Percentiles rank a stretch among this genome's conserved stretches.
phyloP scores from a whole-genome alignment of 2,113 vertebrate species.

The Oophaga pumilio region DNA sequence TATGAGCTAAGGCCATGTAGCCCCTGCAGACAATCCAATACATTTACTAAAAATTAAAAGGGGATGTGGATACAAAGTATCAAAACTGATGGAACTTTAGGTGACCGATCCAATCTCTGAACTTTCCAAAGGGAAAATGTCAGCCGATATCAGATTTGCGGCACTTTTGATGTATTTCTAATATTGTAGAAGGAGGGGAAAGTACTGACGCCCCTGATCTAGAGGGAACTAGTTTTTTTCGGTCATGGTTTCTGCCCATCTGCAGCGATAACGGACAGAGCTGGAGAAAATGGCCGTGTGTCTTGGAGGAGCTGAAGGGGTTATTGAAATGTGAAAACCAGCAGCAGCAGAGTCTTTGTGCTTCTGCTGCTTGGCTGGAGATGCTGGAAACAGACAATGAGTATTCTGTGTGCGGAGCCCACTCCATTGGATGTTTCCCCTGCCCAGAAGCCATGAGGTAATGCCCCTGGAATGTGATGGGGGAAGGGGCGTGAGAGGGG shows the following conservation, averaged over 20 bases:
- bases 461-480: slow-evolving; percentile 70
- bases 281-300: background rate
- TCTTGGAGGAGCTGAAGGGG: slow-evolving; percentile 9
- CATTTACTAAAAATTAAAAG: too few relatives aligned
- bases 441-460: slow-evolving; percentile 73
- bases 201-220: too few relatives aligned
- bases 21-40: too few relatives aligned
- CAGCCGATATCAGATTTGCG: too few relatives aligned
- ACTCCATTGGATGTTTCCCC: slow-evolving; percentile 69
- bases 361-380: slow-evolving; percentile 64
- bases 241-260: background rate
- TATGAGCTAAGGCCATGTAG: too few relatives aligned
- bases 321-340: slow-evolving; percentile 48
- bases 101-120: too few relatives aligned
- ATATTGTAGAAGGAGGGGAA: too few relatives aligned
- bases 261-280: background rate
- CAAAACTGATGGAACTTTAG: too few relatives aligned
- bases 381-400: slow-evolving; percentile 72
- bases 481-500: slow-evolving; percentile 30
- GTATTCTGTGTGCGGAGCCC: slow-evolving; percentile 68
- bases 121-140: too few relatives aligned
- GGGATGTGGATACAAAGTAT: too few relatives aligned
- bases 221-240: background rate
- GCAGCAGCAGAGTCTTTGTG: slow-evolving; percentile 69
- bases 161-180: too few relatives aligned